Evolutionary conservation across 2,113 vertebrate genomes (phyloP).

Genomic region (Brachyhypopomus occidentalis): DNA sequence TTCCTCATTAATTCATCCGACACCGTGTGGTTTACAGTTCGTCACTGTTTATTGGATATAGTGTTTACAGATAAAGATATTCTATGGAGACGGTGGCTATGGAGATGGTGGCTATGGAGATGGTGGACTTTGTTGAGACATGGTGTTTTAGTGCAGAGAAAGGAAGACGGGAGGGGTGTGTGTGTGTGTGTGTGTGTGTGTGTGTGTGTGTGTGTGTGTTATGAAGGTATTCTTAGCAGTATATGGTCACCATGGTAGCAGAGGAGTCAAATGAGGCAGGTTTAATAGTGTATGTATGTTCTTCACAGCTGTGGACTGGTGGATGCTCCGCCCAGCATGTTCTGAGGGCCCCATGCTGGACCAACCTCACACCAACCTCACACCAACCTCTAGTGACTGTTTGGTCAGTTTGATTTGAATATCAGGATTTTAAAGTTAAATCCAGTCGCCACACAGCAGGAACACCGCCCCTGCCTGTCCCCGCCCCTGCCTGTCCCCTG

Average conservation of each 20-base stretch:
- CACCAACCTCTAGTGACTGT: too few relatives aligned
- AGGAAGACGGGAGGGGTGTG: neutral
- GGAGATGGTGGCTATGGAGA: neutral
- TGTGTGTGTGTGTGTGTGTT: slow-evolving; percentile 22
- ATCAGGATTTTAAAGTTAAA: slow-evolving; percentile 10
- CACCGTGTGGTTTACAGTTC: neutral
- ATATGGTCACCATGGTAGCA: slow-evolving; percentile 45
- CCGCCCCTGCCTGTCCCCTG: slow-evolving; percentile 31
- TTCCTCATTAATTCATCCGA: too few relatives aligned
- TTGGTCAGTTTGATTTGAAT: too few relatives aligned
- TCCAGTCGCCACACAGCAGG: neutral
- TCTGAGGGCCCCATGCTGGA: neutral
- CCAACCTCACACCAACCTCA: too few relatives aligned
- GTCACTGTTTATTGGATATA: neutral
- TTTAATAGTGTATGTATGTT: slow-evolving; percentile 13
- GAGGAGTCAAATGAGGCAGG: neutral
- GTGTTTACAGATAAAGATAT: neutral
- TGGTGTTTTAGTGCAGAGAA: neutral
- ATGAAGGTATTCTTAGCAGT: neutral
- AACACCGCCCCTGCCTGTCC: neutral
- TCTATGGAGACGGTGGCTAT: too few relatives aligned
- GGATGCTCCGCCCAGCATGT: neutral
- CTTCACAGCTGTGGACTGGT: neutral
- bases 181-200: neutral
- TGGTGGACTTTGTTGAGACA: neutral